These are phyloP conservation scores for Acleris holmiana DNA, from an alignment of 2,888 invertebrate species.

Conservation along the genomic window DNA sequence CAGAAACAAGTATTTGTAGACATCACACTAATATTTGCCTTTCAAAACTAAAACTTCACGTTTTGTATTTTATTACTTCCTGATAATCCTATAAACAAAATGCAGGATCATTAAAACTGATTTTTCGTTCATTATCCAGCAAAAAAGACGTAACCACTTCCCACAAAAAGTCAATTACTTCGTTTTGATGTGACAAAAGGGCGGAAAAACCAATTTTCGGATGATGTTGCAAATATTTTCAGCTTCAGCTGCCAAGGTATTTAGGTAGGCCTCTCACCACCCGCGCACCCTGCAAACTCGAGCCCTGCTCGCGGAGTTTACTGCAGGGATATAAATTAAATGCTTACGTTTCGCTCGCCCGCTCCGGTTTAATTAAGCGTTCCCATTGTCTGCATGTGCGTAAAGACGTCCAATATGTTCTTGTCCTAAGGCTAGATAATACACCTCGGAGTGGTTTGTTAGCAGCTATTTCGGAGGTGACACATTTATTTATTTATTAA, in stretches of 20 bases:
- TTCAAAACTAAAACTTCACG: no score
- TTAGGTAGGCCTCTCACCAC: neutral
- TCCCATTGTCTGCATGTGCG: constrained; percentile 77
- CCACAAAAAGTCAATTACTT: no score
- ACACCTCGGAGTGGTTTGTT: constrained; percentile 5
- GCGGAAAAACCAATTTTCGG: no score
- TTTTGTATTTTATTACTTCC: neutral
- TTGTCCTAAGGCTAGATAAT: constrained; percentile 59
- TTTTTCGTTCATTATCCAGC: no score
- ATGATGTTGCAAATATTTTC: no score
- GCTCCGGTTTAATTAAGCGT: constrained; percentile 83
- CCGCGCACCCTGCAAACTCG: constrained; percentile 57
- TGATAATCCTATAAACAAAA: constrained; percentile 57
- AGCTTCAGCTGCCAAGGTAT: neutral
- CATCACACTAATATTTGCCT: no score
- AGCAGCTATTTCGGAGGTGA: neutral
- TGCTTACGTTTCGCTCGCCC: constrained; percentile 82
- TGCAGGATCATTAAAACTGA: no score
- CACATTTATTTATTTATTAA: no score
- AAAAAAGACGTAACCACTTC: no score
- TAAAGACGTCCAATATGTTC: constrained; percentile 74
- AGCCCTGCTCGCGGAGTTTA: constrained; percentile 74
- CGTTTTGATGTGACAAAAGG: no score
- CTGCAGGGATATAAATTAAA: constrained; percentile 84
- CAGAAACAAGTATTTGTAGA: no score